Evolutionary conservation across 2,797 vertebrate genomes (phyloP), one percentile per base, ranked within the genome.

Genomic region (Hippocampus kuda): DNA sequence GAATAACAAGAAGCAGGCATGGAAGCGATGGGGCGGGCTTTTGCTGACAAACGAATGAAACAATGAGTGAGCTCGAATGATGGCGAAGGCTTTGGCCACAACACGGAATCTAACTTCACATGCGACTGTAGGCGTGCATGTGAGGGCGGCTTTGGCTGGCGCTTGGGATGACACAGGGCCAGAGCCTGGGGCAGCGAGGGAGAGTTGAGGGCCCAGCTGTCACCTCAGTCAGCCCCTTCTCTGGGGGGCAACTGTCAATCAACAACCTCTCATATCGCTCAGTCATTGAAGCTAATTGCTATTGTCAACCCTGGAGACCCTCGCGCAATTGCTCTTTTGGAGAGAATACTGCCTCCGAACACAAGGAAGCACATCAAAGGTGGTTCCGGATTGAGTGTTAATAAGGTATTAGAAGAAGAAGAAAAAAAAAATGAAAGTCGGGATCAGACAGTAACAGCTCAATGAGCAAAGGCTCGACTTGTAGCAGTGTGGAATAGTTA

Each of bases 261-360:
- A 89, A 77, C 82, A 75, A 83, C 73, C 76, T 73, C 85, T 89
- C 84, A 84, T 88, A 88, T 89, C 77, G 79, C 82, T 68, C 83
- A 63, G 82, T 85, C 87, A 89, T 89, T 89, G 89, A 91, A 86
- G 87, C 86, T 89, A 89, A 90, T 90, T 87, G 84, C 86, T 88
- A 86, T 88, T 88, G 86, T 88, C 88, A 89, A 85, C 88, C 88
- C 87, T 71, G 82, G 87, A 89, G 87, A 88, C 86, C 81, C 38
- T 56, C 86, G 83, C 34, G 74, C 83, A 72, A 67, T 82, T 85
- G 83, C 81, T 86, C 87, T 87, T 88, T 88, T 88, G 82, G 82
- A 84, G 72, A 72, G 80, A 88, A 85, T 80, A 86, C 73, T 70
- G 88, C 85, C 85, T 89, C 81, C 69, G 85, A 87, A 88, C 85